Evolutionary conservation across 2,113 vertebrate genomes (phyloP).

Genomic region (Rhinolophus ferrumequinum): DNA sequence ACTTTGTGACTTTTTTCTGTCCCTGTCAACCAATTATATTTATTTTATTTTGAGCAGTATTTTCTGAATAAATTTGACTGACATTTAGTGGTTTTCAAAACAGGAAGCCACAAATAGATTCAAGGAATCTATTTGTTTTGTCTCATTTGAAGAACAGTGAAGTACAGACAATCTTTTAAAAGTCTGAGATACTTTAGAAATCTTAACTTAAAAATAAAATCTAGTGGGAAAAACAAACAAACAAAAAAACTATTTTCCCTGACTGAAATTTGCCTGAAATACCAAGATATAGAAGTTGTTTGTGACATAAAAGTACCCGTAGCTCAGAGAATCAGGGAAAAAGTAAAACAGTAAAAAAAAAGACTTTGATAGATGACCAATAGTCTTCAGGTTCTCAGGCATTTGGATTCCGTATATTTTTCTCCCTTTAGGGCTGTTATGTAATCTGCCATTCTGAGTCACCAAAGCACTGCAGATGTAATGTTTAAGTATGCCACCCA

Average conservation of each 20-base stretch:
- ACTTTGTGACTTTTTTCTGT: background rate
- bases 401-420: background rate
- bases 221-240: background rate
- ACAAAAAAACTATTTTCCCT: background rate
- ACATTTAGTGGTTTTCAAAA: background rate
- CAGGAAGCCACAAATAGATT: background rate
- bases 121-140: background rate
- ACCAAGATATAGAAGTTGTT: background rate
- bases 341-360: background rate
- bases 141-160: background rate
- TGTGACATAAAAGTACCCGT: background rate
- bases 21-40: background rate
- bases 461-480: background rate
- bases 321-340: background rate
- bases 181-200: background rate
- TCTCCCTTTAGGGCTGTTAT: background rate
- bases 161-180: background rate
- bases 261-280: constrained; percentile 18
- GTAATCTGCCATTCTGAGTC: background rate
- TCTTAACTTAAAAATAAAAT: constrained; percentile 45
- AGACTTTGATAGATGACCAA: background rate
- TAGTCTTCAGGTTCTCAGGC: background rate
- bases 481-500: constrained; percentile 36
- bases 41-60: background rate
- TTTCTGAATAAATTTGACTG: constrained; percentile 17